Conservation (phyloP, 2,888 invertebrate species). For the Acanthosepion pharaonis region DNA sequence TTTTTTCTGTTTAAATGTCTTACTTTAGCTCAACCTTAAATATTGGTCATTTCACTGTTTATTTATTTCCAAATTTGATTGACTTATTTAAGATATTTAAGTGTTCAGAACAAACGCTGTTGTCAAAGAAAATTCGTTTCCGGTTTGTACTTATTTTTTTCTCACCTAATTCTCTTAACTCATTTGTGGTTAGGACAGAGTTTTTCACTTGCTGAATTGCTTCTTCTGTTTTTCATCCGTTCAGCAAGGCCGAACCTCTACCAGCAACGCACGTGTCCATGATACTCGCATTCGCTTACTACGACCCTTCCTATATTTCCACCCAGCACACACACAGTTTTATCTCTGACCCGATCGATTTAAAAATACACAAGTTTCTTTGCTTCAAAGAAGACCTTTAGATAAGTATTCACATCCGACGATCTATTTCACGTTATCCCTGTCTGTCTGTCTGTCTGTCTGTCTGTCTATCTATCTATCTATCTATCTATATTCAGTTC, state of each 20-base stretch:
- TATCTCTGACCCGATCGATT: not conserved
- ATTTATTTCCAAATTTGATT: not conserved
- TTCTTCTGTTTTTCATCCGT: not conserved
- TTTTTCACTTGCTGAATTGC: not conserved
- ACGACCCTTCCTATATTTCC: not conserved
- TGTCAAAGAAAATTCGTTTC: not conserved
- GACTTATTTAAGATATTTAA: not conserved
- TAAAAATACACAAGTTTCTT: not conserved
- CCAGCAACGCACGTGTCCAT: not conserved
- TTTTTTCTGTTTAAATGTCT: no score
- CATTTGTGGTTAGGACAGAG: not conserved
- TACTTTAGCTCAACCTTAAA: no score
- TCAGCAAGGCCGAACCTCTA: not conserved
- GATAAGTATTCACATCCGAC: not conserved
- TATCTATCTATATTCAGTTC: not conserved
- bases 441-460: no score
- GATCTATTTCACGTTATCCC: not conserved
- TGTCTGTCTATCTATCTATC: no score
- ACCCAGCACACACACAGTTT: not conserved
- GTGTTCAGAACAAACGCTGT: not conserved
- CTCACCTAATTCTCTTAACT: not conserved
- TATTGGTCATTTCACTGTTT: no score
- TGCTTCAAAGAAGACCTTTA: not conserved
- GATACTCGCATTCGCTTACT: not conserved
- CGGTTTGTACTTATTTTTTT: not conserved